phyloP scores from a whole-genome alignment of 1,140 invertebrate genomes.

The Apis dorsata region DNA sequence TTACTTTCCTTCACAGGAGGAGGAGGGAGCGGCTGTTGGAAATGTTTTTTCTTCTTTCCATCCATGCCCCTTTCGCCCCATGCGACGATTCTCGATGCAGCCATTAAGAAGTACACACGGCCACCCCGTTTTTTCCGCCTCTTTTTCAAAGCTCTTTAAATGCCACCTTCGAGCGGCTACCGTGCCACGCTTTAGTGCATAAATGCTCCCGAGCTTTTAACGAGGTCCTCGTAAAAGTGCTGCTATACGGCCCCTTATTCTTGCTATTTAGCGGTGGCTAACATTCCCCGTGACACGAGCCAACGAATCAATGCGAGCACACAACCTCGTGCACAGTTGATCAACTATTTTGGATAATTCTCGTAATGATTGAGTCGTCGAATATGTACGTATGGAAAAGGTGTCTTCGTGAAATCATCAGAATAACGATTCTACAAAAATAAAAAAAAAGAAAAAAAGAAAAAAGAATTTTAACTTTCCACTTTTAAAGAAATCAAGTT shows the following conservation, averaged over 20 bases:
- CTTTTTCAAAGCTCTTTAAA: slow-evolving; percentile 63
- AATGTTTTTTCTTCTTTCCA: slow-evolving; percentile 1
- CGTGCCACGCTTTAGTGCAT: slow-evolving; percentile 63
- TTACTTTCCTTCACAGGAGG: background rate
- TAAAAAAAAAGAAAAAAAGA: too few species aligned
- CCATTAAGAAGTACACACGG: slow-evolving; percentile 69
- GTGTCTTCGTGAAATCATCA: too few species aligned
- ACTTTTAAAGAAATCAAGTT: too few species aligned
- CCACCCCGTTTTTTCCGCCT: slow-evolving; percentile 56
- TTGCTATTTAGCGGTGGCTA: slow-evolving; percentile 33
- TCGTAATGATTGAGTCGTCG: background rate
- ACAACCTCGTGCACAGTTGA: background rate
- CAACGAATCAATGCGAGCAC: background rate
- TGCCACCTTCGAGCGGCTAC: slow-evolving; percentile 51
- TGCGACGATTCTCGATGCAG: slow-evolving; percentile 58
- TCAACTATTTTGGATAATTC: background rate
- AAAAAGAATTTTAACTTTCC: too few species aligned
- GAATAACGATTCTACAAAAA: too few species aligned
- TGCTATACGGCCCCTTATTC: slow-evolving; percentile 32
- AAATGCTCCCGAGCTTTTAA: slow-evolving; percentile 72
- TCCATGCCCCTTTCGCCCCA: background rate
- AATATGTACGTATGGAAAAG: too few species aligned
- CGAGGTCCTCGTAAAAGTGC: slow-evolving; percentile 66
- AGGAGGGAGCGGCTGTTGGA: background rate
- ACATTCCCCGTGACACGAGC: slow-evolving; percentile 24